Base-by-base conservation (phyloP, 1,140 invertebrate species). In the Drosophila nigromelanica region DNA sequence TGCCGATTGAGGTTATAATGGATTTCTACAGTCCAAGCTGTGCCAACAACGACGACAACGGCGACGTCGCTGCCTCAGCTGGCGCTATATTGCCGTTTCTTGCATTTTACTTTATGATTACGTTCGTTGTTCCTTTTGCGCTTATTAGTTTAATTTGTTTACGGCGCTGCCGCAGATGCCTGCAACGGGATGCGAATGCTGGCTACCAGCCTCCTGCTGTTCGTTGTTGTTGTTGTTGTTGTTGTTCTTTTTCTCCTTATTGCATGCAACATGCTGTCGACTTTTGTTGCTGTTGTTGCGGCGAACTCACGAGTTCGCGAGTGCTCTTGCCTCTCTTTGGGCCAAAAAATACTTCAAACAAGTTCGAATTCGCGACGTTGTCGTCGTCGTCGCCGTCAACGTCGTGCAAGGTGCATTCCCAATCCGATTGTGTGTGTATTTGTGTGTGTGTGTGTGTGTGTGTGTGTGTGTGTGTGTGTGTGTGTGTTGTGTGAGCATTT, bases 1-100 rank as follows among this genome's bases (percentile, higher is more conserved):
- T 86, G 82, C 78, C 81, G 81, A 86, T 90, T 90, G 86, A 81
- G 86, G 86, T 77, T 78, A 86, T 90, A 90, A 90, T 90, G 87
- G 87, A 90, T 82, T 90, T 90, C 76, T 86, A 90, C 86, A 86
- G 86, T 86, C 78, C 71, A 81, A 80, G 86, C 77, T 78, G 78
- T 68, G 78, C 78, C 75, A 61, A 68, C 21, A 58, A 50, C 50
- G 30, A 30, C 48, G 27, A 51, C 24, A 4, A n/a, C 47, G 47
- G 52, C 61, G 60, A 24, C 70, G 76, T 60, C 54, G 58, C 74
- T 69, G 69, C 33, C 8, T 39, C 54, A 37, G 69, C 73, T 45
- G 27, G 24, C 33, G 58, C 59, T 71, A 50, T 33, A 73, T 50
- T 62, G 40, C 47, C 37, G 42, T 63, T 59, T 64, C 73, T 68